Evolutionary conservation across 2,888 invertebrate genomes (phyloP).

Genomic region (Thelaira solivaga): DNA sequence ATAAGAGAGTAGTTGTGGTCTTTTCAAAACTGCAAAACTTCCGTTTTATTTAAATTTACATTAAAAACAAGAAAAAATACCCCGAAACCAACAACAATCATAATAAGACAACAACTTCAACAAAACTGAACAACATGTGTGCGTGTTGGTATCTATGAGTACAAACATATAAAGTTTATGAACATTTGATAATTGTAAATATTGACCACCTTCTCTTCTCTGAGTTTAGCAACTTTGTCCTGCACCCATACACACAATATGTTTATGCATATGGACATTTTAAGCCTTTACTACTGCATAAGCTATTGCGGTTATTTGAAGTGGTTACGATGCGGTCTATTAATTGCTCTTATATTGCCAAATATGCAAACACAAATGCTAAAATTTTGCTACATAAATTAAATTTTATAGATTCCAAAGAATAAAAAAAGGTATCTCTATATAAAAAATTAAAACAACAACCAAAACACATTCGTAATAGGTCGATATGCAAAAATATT

Average conservation of each 20-base stretch:
- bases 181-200: not conserved
- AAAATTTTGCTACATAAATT: slow-evolving; percentile 54
- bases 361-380: slow-evolving; percentile 60
- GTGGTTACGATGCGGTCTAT: slow-evolving; percentile 63
- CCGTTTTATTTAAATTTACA: slow-evolving; percentile 36
- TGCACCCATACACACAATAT: not conserved
- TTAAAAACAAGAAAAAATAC: slow-evolving; percentile 3
- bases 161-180: not conserved
- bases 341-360: slow-evolving; percentile 63
- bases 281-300: slow-evolving; percentile 56
- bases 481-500: slow-evolving; percentile 57
- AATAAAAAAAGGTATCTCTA: too few relatives aligned
- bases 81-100: not conserved
- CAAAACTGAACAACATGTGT: not conserved
- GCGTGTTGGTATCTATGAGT: not conserved
- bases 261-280: slow-evolving; percentile 10
- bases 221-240: not conserved
- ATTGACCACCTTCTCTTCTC: slow-evolving; percentile 14
- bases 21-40: slow-evolving; percentile 23
- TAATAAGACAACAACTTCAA: slow-evolving; percentile 1
- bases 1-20: slow-evolving; percentile 22
- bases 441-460: too few relatives aligned
- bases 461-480: slow-evolving; percentile 27
- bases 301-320: slow-evolving; percentile 55
- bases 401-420: slow-evolving; percentile 36